These are phyloP conservation scores for Oxycera nigricornis DNA, from an alignment of 2,888 invertebrate species.

Conservation along the genomic window DNA sequence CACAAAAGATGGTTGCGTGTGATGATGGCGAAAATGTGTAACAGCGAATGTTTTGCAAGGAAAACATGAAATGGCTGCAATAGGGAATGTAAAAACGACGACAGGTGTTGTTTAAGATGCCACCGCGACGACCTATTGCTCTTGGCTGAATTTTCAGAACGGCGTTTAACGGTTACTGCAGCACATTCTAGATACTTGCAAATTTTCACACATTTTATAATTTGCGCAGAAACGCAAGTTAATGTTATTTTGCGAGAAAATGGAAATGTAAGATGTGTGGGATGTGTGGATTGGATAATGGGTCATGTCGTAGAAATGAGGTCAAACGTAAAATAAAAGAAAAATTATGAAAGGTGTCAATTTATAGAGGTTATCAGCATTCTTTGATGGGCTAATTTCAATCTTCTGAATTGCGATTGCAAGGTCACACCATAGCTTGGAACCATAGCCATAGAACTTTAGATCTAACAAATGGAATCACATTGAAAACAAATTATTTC, in stretches of 20 bases:
- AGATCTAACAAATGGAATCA: too few species aligned
- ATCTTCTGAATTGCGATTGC: too few species aligned
- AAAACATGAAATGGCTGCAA: neutral
- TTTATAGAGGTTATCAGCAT: too few species aligned
- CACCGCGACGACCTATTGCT: constrained; percentile 1
- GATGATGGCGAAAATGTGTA: constrained; percentile 7
- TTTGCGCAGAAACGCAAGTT: neutral
- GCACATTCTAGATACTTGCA: neutral
- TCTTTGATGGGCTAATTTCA: too few species aligned
- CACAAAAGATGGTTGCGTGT: neutral
- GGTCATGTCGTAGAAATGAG: too few species aligned
- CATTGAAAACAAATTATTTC: too few species aligned
- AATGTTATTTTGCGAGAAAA: neutral
- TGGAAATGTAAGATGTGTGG: neutral
- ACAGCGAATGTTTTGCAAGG: constrained; percentile 6
- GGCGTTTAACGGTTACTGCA: neutral
- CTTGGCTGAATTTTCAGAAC: neutral
- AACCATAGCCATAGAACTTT: too few species aligned
- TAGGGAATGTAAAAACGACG: neutral
- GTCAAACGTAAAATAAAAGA: too few species aligned
- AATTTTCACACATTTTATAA: neutral
- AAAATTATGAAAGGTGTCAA: too few species aligned
- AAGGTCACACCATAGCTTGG: too few species aligned
- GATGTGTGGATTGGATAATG: too few species aligned
- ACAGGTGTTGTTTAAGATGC: constrained; percentile 12